These are phyloP conservation scores for Pterostichus niger DNA, from an alignment of 2,888 invertebrate species.

Conservation along the genomic window DNA sequence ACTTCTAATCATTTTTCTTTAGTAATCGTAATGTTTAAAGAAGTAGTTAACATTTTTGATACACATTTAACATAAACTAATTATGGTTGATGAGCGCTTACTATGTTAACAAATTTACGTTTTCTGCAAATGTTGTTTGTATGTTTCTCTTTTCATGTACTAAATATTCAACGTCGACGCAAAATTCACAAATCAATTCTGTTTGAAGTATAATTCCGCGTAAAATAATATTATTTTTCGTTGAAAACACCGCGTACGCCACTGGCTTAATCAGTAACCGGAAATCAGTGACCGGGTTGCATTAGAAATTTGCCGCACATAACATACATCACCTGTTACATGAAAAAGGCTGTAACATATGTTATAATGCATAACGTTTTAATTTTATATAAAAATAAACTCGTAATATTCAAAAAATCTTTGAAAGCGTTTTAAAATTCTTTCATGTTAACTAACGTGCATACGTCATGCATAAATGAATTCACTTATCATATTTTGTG, in stretches of 20 bases:
- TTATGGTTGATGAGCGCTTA: too few species aligned
- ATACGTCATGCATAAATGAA: slow-evolving; percentile 12
- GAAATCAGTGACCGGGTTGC: slow-evolving; percentile 48
- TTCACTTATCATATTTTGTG: slow-evolving; percentile 28
- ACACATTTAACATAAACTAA: too few species aligned
- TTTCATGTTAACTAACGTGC: neutral
- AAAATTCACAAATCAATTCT: slow-evolving; percentile 44
- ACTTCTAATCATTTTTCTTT: too few species aligned
- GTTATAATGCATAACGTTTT: neutral
- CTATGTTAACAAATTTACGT: too few species aligned
- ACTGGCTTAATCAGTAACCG: slow-evolving; percentile 36
- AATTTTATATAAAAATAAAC: slow-evolving; percentile 28
- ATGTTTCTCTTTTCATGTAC: neutral
- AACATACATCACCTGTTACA: slow-evolving; percentile 49
- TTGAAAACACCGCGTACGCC: slow-evolving; percentile 28
- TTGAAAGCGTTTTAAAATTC: slow-evolving; percentile 12
- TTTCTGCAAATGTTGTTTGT: too few species aligned
- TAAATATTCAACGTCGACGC: neutral
- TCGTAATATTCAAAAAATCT: neutral
- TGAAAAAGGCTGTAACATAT: slow-evolving; percentile 46
- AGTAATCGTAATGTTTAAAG: too few species aligned
- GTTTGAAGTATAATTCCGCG: slow-evolving; percentile 36
- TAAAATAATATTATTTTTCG: slow-evolving; percentile 41
- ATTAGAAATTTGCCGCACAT: slow-evolving; percentile 33
- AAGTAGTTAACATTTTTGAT: too few species aligned